Base-by-base conservation (phyloP, 2,797 vertebrate species). In the Gobio occitaniae region DNA sequence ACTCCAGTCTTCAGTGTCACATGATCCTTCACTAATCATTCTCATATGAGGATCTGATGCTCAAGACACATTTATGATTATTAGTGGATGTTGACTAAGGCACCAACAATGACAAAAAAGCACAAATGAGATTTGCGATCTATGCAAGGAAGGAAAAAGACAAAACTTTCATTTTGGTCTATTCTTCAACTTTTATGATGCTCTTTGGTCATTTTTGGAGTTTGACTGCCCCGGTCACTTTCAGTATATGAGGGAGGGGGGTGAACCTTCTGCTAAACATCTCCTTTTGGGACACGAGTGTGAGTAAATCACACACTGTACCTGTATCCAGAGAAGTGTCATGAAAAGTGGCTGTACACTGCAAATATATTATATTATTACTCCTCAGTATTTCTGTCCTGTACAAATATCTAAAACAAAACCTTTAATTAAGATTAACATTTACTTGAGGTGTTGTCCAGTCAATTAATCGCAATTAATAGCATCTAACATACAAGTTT, bases 1-100 rank as follows among this genome's bases (percentile, higher is more conserved):
- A 41, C 38, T 41, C 38, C 41, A 71, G 41, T 71, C 69, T 71
- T 71, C 69, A 72, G 44, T 9, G 69, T 72, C 69, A 48, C 69
- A 48, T 16, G 44, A 72, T 2, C n/a, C 17, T 72, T 50, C 47
- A 50, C 6, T 29, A 50, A 70, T 70, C 38, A n/a, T 0, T 0
- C 0, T 44, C n/a, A 70, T 47, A 47, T 47, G 1, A 11, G 3
- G 41, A n/a, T 70, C 10, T 44, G 2, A 19, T 69, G 36, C 17
- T 68, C 16, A 2, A 38, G 3, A 68, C 3, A 38, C 32, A 68
- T 38, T 21, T 41, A 10, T 21, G 38, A 69, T 69, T 41, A 69
- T 68, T 68, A 52, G 50, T 52, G 50, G 0, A 6, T 52, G 50
- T 52, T 52, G 15, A 52, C 1, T 17, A 17, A 3, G 6, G 13